phyloP scores from a whole-genome alignment of 2,113 vertebrate genomes.

The Dromas ardeola region DNA sequence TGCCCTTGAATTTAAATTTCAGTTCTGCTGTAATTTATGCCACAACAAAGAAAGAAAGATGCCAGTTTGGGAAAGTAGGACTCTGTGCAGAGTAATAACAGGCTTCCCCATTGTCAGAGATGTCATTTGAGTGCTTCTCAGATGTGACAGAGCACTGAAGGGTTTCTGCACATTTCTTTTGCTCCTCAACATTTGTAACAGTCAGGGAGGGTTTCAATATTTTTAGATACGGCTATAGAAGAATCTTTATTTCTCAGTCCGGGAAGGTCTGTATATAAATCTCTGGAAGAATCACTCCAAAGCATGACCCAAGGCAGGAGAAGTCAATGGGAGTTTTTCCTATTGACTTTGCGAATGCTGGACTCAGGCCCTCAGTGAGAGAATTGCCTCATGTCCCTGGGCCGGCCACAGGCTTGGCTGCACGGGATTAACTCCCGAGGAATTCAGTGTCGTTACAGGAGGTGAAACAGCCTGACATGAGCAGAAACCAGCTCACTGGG shows the following conservation, averaged over 20 bases:
- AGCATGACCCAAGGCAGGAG: not conserved
- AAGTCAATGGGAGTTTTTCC: not conserved
- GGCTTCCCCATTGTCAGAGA: constrained; percentile 61
- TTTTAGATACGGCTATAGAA: not conserved
- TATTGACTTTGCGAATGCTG: not conserved
- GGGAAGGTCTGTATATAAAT: not conserved
- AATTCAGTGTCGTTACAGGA: not conserved
- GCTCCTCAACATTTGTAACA: not conserved
- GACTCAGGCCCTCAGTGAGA: not conserved
- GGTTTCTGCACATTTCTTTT: not conserved
- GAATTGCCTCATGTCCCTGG: not conserved
- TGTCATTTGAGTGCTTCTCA: not conserved
- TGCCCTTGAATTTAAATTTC: constrained; percentile 55
- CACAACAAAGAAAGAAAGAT: constrained; percentile 47
- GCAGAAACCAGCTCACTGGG: not conserved
- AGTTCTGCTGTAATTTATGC: constrained; percentile 47
- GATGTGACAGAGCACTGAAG: constrained; percentile 10
- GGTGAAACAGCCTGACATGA: not conserved
- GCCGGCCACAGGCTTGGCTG: not conserved
- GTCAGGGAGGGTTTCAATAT: not conserved
- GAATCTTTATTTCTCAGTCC: not conserved
- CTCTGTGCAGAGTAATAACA: constrained; percentile 51
- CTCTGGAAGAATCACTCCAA: not conserved
- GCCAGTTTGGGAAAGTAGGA: constrained; percentile 56
- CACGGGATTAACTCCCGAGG: not conserved